A percentile compares a stretch with the other conserved stretches of the same genome.
Evolutionary conservation across 2,113 vertebrate genomes (phyloP).

Genomic region (Bos taurus): DNA sequence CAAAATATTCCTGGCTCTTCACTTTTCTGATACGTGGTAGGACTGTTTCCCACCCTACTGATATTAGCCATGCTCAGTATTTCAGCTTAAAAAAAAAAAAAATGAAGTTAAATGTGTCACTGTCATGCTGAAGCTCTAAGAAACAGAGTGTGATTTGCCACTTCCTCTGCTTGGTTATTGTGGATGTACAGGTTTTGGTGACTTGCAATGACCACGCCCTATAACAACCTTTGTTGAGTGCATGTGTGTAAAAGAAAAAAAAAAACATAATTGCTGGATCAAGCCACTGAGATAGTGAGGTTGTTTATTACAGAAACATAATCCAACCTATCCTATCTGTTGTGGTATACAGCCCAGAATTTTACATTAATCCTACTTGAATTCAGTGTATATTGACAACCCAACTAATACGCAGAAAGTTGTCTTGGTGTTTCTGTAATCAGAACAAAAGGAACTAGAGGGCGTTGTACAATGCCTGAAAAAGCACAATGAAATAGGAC

Average conservation of each 20-base stretch:
- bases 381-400: not conserved
- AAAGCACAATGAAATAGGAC: not conserved
- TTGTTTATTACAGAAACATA: not conserved
- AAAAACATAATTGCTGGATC: not conserved
- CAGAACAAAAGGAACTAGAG: not conserved
- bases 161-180: not conserved
- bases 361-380: not conserved
- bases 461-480: not conserved
- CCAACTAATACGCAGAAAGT: not conserved
- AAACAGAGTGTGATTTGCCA: not conserved
- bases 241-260: slow-evolving; percentile 21
- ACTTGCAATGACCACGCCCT: not conserved
- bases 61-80: not conserved
- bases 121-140: not conserved
- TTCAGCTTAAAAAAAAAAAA: not conserved
- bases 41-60: not conserved
- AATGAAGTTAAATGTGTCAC: not conserved
- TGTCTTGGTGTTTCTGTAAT: not conserved
- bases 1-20: not conserved
- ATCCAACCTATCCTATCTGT: not conserved
- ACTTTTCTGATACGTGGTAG: not conserved
- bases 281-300: not conserved
- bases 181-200: not conserved
- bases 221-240: not conserved
- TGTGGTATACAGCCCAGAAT: not conserved